Evolutionary conservation across 2,113 vertebrate species (phyloP), one percentile per base, ranked within the genome.

Genomic region (Clarias gariepinus): DNA sequence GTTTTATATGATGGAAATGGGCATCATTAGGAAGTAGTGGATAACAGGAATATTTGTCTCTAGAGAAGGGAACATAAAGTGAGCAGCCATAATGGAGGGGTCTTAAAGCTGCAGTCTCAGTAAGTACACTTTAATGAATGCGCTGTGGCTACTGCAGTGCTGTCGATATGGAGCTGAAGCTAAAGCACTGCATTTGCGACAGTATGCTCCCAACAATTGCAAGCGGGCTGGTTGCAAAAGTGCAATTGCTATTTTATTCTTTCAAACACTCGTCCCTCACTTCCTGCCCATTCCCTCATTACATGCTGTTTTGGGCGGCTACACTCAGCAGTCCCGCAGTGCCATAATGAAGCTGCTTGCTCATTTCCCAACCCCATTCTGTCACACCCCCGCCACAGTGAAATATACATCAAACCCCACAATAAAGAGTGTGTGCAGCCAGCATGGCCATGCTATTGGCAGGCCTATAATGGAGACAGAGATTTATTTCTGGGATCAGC

Each of bases 351-450:
- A 90, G 88, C 86, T 81, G 82, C 90, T 95, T 90, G 87, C 90
- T 94, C 90, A 90, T 0, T 78, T 93, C 89, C 94, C 95, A 96
- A 93, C 96, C 96, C 92, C 94, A 96, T 97, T 97, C 96, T 97
- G 96, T 96, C 96, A 96, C 81, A 93, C 79, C 88, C 92, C 91
- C 86, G 60, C 87, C 88, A 89, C 85, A 82, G 91, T 94, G 91
- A 94, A 95, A 93, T 92, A 94, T 87, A 89, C 53, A 87, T 96
- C 95, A 95, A 89, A 92, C 71, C 69, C 63, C 77, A 41, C 91
- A 88, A 93, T 94, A 94, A 95, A 95, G 92, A 92, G 91, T 93
- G 89, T 93, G 95, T 93, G 94, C 94, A 93, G 90, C 91, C 94
- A 93, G 92, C 91, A 90, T 93, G 91, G 93, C 94, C 92, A 92